A percentile compares a stretch with the other conserved stretches of the same genome.
Conservation (phyloP, 2,888 invertebrate species). For the Taphrorychus bicolor region DNA sequence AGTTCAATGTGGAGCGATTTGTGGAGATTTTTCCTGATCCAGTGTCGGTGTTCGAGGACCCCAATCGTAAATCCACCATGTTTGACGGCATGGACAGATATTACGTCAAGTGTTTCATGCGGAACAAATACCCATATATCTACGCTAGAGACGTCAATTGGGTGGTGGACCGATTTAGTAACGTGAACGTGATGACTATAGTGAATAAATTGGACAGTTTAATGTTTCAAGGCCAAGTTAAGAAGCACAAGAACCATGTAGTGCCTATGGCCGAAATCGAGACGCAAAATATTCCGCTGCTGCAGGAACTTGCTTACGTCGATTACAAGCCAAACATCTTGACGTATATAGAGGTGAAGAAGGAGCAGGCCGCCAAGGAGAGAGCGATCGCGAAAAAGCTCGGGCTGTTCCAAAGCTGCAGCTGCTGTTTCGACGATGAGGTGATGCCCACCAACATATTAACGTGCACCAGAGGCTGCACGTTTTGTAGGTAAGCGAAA, state of each 20-base stretch:
- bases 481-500: slow-evolving; percentile 59
- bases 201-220: slow-evolving; percentile 6
- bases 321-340: slow-evolving; percentile 51
- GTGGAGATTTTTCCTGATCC: slow-evolving; percentile 61
- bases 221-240: not conserved
- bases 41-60: slow-evolving; percentile 46
- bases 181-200: not conserved
- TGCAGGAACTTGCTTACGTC: slow-evolving; percentile 56
- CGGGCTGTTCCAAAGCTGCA: slow-evolving; percentile 60
- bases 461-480: slow-evolving; percentile 58
- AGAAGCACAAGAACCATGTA: not conserved
- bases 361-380: slow-evolving; percentile 35
- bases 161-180: not conserved
- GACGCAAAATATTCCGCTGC: slow-evolving; percentile 51
- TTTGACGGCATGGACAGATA: not conserved
- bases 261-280: not conserved
- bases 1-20: slow-evolving; percentile 59
- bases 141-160: slow-evolving; percentile 31
- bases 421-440: slow-evolving; percentile 66
- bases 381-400: slow-evolving; percentile 52
- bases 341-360: slow-evolving; percentile 39
- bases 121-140: slow-evolving; percentile 43
- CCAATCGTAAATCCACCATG: slow-evolving; percentile 33
- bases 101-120: slow-evolving; percentile 42
- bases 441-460: slow-evolving; percentile 58